Base-by-base conservation (phyloP, 2,113 vertebrate genomes). In the Morone chrysops region DNA sequence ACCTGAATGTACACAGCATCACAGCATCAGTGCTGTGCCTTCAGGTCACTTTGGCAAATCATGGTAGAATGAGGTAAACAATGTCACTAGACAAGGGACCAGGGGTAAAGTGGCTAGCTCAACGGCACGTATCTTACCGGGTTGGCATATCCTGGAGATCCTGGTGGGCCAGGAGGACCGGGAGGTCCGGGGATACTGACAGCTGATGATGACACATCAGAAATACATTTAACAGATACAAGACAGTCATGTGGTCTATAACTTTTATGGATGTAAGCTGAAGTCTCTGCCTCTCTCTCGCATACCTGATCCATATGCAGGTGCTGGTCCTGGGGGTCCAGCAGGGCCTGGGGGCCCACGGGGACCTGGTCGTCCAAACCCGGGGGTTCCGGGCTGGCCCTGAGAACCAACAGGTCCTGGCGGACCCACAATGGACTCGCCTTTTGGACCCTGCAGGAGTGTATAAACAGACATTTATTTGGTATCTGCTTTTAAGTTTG, bases 161-260 rank as follows among this genome's bases (percentile, higher is more conserved):
- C 97, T 43, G 96, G 96, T 54, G 96, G 95, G 76, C 98, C 98
- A 0, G 96, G 96, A 84, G 97, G 97, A 45, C 97, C 97, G 2
- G 97, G 97, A 8, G 97, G 97, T 9, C 98, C 97, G 5, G 97
- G 96, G 72, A 96, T 67, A 54, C 91, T 90, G 4, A 93, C 91
- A 81, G 92, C 94, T 97, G 89, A 90, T 81, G 50, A 92, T 48
- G 80, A 84, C 63, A 78, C 0, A 73, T 10, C 18, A 25, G 4
- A 71, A 43, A 78, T 31, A 50, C 38, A 66, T 60, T 47, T 0
- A 74, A 41, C 14, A 51, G 6, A 57, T 56, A 41, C 31, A 22
- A 0, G 16, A 25, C 53, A 36, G 17, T 13, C 6, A 40, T 8
- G 17, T 47, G 11, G 18, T 51, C 17, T 25, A 18, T n/a, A 41